Evolutionary conservation across 1,140 invertebrate genomes (phyloP), one percentile per base, ranked within the genome.

Genomic region (Semibalanus balanoides): DNA sequence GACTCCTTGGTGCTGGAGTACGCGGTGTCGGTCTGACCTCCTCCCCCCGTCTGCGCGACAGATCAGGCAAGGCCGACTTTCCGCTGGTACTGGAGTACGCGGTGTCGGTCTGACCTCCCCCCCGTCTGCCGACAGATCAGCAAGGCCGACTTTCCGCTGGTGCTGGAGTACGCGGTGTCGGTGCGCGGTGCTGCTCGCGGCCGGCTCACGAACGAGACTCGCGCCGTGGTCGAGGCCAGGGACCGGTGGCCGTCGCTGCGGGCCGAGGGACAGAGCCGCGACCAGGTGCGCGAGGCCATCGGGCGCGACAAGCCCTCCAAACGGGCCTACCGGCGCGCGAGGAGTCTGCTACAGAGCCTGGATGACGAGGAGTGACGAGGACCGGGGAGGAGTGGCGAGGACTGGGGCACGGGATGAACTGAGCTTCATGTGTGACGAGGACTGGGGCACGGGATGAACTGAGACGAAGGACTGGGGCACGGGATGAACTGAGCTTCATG

Each of bases 201-300:
- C 51, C 51, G 51, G 14, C 51, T 64, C 11, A 3, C 51, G 11
- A 19, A 64, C 51, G 51, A 64, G 51, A 14, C 22, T 7, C 51
- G 11, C 1, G 51, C 51, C 22, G 51, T 64, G 51, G 51, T 64
- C 1, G 51, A 64, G 51, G 51, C 51, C 7, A 7, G 51, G 7
- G 51, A 64, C 51, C 51, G 51, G 51, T 64, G 51, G 51, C 51
- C 51, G 51, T 64, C 51, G 51, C 51, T 64, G 51, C 51, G 51
- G 1, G 51, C 51, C 9, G 51, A 64, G 51, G 51, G 51, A 14
- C 51, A 64, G 51, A 64, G 11, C 11, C 51, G 51, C 51, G 51
- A 64, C 1, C 51, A 64, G 51, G 51, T 19, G 51, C 22, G 51
- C 51, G 51, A 64, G 51, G 51, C 51, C 14, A 14, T 64, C 51